Evolutionary conservation across 1,140 invertebrate species (phyloP).

Genomic region (Steinernema feltiae): DNA sequence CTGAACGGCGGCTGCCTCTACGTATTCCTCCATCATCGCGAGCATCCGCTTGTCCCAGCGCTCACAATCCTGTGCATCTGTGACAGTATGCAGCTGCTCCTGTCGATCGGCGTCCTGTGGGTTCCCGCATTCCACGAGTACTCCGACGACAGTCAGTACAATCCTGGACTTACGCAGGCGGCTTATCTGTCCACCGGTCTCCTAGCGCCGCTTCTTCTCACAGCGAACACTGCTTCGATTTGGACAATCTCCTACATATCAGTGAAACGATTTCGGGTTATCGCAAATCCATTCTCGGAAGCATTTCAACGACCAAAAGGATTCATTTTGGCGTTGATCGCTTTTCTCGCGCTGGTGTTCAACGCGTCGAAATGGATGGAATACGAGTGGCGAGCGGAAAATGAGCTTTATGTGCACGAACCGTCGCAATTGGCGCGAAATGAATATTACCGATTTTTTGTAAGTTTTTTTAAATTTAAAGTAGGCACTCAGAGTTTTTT

Average conservation of each 20-base stretch:
- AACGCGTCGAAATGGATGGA: slow-evolving; percentile 51
- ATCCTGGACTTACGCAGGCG: slow-evolving; percentile 43
- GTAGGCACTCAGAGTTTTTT: no score
- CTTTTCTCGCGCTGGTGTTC: slow-evolving; percentile 43
- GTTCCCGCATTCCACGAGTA: slow-evolving; percentile 54
- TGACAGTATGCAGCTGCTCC: slow-evolving; percentile 49
- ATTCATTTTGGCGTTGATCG: slow-evolving; percentile 36
- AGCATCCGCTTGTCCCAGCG: slow-evolving; percentile 52
- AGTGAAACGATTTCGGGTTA: slow-evolving; percentile 49
- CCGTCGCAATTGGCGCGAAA: slow-evolving; percentile 26
- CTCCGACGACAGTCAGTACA: slow-evolving; percentile 38
- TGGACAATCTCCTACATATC: slow-evolving; percentile 56
- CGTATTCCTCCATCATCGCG: slow-evolving; percentile 22
- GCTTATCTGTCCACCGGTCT: slow-evolving; percentile 51
- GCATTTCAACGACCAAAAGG: slow-evolving; percentile 23
- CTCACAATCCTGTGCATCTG: slow-evolving; percentile 49
- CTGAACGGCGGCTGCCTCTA: slow-evolving; percentile 25
- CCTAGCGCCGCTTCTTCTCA: slow-evolving; percentile 50
- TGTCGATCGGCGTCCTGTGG: slow-evolving; percentile 52
- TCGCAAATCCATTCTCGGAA: slow-evolving; percentile 43
- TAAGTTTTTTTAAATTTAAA: slow-evolving; percentile 24
- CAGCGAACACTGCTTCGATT: slow-evolving; percentile 53
- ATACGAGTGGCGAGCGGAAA: slow-evolving; percentile 26
- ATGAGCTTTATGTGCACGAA: slow-evolving; percentile 26
- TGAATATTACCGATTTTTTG: slow-evolving; percentile 25